Conservation (phyloP, 2,797 vertebrate species). For the Allobates femoralis region DNA sequence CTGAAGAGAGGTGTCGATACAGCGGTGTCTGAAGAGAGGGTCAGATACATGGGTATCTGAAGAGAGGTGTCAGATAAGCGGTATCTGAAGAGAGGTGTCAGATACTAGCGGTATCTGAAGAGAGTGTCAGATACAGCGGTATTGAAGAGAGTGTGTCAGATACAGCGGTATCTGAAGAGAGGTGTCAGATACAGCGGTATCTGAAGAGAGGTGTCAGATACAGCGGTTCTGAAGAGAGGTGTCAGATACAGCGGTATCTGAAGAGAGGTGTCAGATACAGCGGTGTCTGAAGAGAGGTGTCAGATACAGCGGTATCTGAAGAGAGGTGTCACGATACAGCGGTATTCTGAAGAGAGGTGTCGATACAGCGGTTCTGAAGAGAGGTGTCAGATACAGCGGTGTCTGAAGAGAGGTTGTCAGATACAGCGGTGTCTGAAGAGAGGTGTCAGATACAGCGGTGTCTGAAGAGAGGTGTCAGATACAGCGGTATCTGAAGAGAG, state of each 20-base stretch:
- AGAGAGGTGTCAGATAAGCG: too few relatives aligned
- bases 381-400: background rate
- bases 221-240: background rate
- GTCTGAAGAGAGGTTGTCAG: background rate
- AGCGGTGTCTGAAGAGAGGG: too few relatives aligned
- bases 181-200: background rate
- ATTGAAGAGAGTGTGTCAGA: background rate
- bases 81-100: background rate
- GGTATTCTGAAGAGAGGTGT: background rate
- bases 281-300: background rate
- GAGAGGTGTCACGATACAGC: background rate
- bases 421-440: background rate
- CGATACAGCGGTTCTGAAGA: too few relatives aligned
- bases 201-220: background rate
- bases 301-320: background rate
- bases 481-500: too few relatives aligned
- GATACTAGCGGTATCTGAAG: background rate
- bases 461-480: too few relatives aligned
- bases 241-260: background rate
- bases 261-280: background rate
- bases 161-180: background rate
- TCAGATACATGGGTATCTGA: too few relatives aligned
- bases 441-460: background rate
- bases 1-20: too few relatives aligned
- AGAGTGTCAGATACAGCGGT: background rate